phyloP scores from a whole-genome alignment of 2,113 vertebrate genomes.

The Perca schrenkii region DNA sequence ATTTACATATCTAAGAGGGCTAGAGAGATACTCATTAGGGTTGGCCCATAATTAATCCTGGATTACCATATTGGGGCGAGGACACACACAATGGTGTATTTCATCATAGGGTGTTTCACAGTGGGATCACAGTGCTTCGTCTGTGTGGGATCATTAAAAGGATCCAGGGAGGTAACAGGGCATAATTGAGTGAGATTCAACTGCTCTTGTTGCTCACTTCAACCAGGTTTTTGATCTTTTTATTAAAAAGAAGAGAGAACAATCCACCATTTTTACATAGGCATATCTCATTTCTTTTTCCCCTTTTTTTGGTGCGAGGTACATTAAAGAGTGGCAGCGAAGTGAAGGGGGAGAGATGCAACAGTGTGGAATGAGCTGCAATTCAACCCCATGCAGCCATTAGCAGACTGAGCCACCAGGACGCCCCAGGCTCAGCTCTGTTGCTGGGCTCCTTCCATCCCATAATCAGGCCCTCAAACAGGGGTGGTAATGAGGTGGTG shows the following conservation, averaged over 20 bases:
- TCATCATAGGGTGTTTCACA: conserved; percentile 71
- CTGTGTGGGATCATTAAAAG: conserved; percentile 75
- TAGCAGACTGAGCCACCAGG: conserved; percentile 47
- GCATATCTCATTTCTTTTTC: conserved; percentile 15
- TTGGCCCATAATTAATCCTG: conserved; percentile 79
- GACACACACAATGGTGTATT: conserved; percentile 79
- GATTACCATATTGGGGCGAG: conserved; percentile 79
- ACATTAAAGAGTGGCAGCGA: conserved; percentile 18
- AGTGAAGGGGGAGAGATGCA: conserved; percentile 33
- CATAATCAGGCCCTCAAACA: conserved; percentile 73
- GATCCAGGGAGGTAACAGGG: conserved; percentile 57
- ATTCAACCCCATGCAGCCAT: conserved; percentile 57
- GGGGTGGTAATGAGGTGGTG: conserved; percentile 73
- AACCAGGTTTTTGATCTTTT: conserved; percentile 33
- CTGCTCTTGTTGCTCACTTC: conserved; percentile 32
- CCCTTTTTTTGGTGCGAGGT: conserved; percentile 33
- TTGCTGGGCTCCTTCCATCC: conserved; percentile 58
- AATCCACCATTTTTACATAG: conserved; percentile 25
- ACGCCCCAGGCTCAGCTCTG: conserved; percentile 56
- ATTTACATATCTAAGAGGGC: conserved; percentile 81
- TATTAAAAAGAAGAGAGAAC: conserved; percentile 23
- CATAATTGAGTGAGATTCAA: conserved; percentile 50
- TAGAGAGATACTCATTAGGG: conserved; percentile 75
- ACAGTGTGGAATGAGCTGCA: conserved; percentile 47
- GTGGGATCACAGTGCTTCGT: conserved; percentile 69